Conservation (phyloP, 2,113 vertebrate genomes). For the Labeo catla region DNA sequence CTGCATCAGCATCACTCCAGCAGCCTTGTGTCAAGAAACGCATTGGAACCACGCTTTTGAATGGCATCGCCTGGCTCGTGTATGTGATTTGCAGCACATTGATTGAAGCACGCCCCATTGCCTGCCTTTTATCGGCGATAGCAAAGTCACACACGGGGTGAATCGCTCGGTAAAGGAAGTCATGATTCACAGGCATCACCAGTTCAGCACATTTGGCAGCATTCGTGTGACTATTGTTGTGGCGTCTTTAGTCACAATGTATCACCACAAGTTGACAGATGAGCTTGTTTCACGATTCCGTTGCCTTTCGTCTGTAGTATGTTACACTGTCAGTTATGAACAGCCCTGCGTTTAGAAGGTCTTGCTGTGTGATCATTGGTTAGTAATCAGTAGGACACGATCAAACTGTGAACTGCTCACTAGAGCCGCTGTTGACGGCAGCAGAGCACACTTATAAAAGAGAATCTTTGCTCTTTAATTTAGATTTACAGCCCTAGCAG, state of each 20-base stretch:
- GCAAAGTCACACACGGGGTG: background rate
- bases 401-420: background rate
- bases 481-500: background rate
- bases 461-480: constrained; percentile 3
- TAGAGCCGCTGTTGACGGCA: background rate
- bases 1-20: constrained; percentile 66
- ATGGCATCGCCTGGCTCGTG: background rate
- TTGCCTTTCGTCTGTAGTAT: background rate
- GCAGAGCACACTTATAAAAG: background rate
- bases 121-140: background rate
- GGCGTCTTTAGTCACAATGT: background rate
- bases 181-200: constrained; percentile 1
- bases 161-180: background rate
- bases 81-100: constrained; percentile 18
- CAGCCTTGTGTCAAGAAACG: constrained; percentile 58
- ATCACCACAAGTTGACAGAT: background rate
- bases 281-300: background rate
- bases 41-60: constrained; percentile 8
- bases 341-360: background rate
- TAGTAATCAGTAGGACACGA: background rate
- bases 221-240: background rate
- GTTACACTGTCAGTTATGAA: background rate
- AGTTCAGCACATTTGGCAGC: background rate
- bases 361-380: background rate
- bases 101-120: background rate